phyloP scores from a whole-genome alignment of 1,140 invertebrate species.

The Zaprionus gabonicus region DNA sequence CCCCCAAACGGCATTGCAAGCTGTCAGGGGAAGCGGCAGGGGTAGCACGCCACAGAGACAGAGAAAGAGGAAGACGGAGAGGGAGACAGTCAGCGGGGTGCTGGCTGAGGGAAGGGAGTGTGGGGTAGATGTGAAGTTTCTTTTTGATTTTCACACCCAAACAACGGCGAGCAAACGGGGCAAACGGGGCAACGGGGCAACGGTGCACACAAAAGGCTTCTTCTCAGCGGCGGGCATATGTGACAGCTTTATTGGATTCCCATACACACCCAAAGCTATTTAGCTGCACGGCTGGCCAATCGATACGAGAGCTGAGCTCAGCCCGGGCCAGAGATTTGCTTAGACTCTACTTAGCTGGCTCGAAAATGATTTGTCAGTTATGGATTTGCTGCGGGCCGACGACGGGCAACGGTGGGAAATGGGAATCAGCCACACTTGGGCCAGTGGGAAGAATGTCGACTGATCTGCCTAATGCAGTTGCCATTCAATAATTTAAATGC shows the following conservation, averaged over 20 bases:
- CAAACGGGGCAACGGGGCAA: conserved; percentile 29
- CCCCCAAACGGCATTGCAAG: conserved; percentile 45
- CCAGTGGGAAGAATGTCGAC: conserved; percentile 13
- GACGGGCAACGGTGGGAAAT: neutral
- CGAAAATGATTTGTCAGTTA: conserved; percentile 72
- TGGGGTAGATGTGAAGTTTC: conserved; percentile 65
- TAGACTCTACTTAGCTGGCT: conserved; percentile 46
- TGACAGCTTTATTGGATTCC: conserved; percentile 81
- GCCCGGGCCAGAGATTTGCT: conserved; percentile 33
- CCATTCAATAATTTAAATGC: conserved; percentile 64
- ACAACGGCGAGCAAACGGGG: conserved; percentile 49
- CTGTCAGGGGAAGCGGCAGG: conserved; percentile 21
- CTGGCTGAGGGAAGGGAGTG: neutral
- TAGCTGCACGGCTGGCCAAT: conserved; percentile 50
- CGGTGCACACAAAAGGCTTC: conserved; percentile 53
- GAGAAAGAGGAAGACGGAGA: neutral
- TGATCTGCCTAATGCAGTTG: conserved; percentile 70
- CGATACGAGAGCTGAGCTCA: conserved; percentile 45
- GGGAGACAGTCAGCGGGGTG: neutral
- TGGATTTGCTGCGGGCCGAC: conserved; percentile 30
- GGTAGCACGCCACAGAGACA: neutral
- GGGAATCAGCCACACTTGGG: neutral
- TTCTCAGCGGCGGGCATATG: conserved; percentile 60
- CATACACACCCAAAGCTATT: conserved; percentile 71
- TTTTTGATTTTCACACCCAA: conserved; percentile 78